Base-by-base conservation (phyloP, 2,797 vertebrate species). In the Denticeps clupeoides region DNA sequence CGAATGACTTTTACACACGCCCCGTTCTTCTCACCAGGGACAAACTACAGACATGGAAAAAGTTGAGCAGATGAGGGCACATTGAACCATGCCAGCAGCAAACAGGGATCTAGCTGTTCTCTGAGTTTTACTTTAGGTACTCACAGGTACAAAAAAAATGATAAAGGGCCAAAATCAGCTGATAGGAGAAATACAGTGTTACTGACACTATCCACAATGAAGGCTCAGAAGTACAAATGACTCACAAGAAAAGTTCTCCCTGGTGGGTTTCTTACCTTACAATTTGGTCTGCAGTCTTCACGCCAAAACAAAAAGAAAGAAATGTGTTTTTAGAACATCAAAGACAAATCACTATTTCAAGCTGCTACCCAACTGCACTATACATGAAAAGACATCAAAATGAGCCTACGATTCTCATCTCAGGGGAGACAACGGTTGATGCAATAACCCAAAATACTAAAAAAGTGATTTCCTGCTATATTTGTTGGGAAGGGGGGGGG, bases 261-360 rank as follows among this genome's bases (percentile, higher is more conserved):
- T n/a, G n/a, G 15, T 18, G 26, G 12, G 7, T 16, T 3, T 35
- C 60, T 58, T 63, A 93, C 90, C 91, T 91, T 95, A 73, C 91
- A 93, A 65, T 93, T 95, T 40, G 90, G 89, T 65, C 82, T 86
- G 78, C 90, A 95, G 80, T 93, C 91, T 94, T 77, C 44, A 63
- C 26, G 13, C 45, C 64, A 55, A 29, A 38, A 5, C 43, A 7
- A 47, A 31, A 0, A 44, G 35, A 59, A 5, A 56, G 27, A 35
- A 19, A 49, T 6, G 45, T 28, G 47, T 3, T 60, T 7, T 56
- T 5, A 52, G 4, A n/a, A n/a, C n/a, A n/a, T n/a, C n/a, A n/a
- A n/a, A n/a, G n/a, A n/a, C n/a, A n/a, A n/a, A n/a, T n/a, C n/a
- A n/a, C n/a, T n/a, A n/a, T n/a, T n/a, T n/a, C n/a, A n/a, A n/a